Evolutionary conservation across 2,113 vertebrate species (phyloP).

Genomic region (Protobothrops mucrosquamatus): DNA sequence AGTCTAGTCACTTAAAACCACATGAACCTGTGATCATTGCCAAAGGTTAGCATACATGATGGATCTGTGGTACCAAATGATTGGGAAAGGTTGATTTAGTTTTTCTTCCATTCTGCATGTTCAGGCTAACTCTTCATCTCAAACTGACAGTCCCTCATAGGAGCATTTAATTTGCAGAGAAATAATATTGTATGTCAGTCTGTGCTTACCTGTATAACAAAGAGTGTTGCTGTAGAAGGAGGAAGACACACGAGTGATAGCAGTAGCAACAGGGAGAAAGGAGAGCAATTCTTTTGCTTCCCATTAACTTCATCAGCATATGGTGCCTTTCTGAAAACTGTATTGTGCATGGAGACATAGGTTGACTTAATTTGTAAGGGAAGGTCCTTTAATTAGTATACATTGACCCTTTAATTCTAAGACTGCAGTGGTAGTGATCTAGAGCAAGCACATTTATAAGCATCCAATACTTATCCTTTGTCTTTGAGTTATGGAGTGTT

Average conservation of each 20-base stretch:
- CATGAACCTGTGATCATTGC: background rate
- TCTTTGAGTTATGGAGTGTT: background rate
- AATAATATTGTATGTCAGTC: background rate
- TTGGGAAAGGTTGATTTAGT: background rate
- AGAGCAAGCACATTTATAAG: background rate
- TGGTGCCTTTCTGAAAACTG: background rate
- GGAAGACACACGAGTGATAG: background rate
- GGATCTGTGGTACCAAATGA: background rate
- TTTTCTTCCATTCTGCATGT: background rate
- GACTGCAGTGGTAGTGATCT: background rate
- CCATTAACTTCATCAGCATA: background rate
- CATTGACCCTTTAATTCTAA: background rate
- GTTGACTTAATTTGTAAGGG: background rate
- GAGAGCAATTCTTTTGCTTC: background rate
- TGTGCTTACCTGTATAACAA: background rate
- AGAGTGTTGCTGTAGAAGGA: background rate
- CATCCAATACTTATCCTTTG: background rate
- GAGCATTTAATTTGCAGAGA: background rate
- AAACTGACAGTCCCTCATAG: background rate
- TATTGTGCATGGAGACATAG: background rate
- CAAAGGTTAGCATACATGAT: background rate
- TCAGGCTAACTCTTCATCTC: background rate
- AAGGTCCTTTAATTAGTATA: background rate
- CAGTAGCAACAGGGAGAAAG: background rate
- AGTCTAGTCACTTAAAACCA: background rate